Percentiles rank a stretch among this genome's conserved stretches.
Evolutionary conservation across 2,797 vertebrate species (phyloP).

Genomic region (Ficedula albicollis): DNA sequence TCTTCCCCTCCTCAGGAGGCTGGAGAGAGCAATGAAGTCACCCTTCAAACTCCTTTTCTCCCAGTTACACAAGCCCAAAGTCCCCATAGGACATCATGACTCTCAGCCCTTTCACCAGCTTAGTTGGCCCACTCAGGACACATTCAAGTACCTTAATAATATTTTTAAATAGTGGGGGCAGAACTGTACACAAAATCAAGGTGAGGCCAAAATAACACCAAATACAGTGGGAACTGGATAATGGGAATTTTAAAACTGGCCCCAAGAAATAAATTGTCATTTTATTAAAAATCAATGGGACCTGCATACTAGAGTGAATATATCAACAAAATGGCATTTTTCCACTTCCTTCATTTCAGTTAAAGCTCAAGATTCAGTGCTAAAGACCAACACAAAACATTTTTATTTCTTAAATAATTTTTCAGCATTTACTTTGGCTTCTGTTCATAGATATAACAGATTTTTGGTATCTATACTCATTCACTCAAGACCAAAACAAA

Average conservation of each 20-base stretch:
- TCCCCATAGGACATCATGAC: not conserved
- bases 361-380: slow-evolving; percentile 17
- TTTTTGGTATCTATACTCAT: slow-evolving; percentile 68
- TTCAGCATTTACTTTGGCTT: slow-evolving; percentile 60
- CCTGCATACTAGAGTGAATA: not conserved
- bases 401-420: slow-evolving; percentile 56
- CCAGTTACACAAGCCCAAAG: not conserved
- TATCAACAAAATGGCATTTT: slow-evolving; percentile 8
- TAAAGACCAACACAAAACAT: slow-evolving; percentile 29
- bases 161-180: not conserved
- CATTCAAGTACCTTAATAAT: not conserved
- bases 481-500: slow-evolving; percentile 72
- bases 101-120: not conserved
- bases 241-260: not conserved
- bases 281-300: not conserved
- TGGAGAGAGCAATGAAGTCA: not conserved
- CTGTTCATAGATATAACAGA: slow-evolving; percentile 66
- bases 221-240: not conserved
- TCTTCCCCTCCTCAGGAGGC: not conserved
- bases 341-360: slow-evolving; percentile 37
- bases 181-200: not conserved
- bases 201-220: not conserved
- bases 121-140: not conserved
- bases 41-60: not conserved
- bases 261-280: not conserved